A percentile compares a stretch with the other conserved stretches of the same genome.
Conservation (phyloP, 1,140 invertebrate genomes). For the Drosophila parvula region DNA sequence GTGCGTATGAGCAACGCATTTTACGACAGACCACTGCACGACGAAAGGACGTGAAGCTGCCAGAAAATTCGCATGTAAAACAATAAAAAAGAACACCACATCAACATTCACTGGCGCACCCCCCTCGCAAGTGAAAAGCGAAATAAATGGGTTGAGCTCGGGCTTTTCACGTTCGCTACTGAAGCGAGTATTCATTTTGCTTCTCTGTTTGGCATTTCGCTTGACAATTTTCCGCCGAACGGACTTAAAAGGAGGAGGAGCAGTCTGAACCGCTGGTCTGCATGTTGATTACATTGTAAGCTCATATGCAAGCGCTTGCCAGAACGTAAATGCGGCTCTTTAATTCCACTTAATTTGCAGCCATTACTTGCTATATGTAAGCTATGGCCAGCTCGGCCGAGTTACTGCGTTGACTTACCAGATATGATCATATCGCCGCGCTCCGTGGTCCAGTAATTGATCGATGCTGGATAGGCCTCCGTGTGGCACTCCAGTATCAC, state of each 20-base stretch:
- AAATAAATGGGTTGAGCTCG: constrained; percentile 41
- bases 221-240: constrained; percentile 53
- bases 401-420: constrained; percentile 86
- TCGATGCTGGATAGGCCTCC: constrained; percentile 94
- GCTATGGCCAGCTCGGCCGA: neutral
- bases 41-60: constrained; percentile 21
- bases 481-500: constrained; percentile 93
- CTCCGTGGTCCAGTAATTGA: constrained; percentile 95
- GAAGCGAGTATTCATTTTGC: constrained; percentile 54
- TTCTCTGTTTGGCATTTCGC: constrained; percentile 31
- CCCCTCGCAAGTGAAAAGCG: constrained; percentile 27
- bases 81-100: constrained; percentile 28
- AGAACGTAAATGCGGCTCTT: constrained; percentile 53
- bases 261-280: constrained; percentile 22
- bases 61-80: constrained; percentile 33
- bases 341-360: constrained; percentile 29
- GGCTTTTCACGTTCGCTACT: constrained; percentile 42
- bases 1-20: constrained; percentile 57
- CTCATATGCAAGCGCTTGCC: constrained; percentile 64
- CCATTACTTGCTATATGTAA: neutral
- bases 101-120: constrained; percentile 29
- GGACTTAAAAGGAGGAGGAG: constrained; percentile 5
- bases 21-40: constrained; percentile 18
- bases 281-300: constrained; percentile 73
- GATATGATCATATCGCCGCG: constrained; percentile 94